These are phyloP conservation scores for Trichopoda pennipes DNA, from an alignment of 2,888 invertebrate genomes.

Conservation along the genomic window DNA sequence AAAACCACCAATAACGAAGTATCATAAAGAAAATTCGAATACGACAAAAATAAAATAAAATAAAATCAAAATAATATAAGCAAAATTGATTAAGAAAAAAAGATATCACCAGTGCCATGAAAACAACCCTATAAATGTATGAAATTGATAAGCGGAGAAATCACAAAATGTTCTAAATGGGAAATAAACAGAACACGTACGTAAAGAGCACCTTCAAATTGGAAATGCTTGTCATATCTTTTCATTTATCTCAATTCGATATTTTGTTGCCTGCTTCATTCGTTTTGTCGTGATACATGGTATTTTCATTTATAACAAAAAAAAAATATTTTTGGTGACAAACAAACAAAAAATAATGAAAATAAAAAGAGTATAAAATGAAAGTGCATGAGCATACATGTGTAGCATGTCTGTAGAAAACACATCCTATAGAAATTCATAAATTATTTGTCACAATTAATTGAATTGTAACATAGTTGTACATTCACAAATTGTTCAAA, in stretches of 20 bases:
- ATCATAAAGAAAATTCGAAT: neutral
- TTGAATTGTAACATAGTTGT: slow-evolving; percentile 76
- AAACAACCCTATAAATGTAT: slow-evolving; percentile 65
- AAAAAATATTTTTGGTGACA: slow-evolving; percentile 28
- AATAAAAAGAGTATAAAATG: slow-evolving; percentile 29
- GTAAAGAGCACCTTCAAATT: slow-evolving; percentile 74
- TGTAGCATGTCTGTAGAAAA: slow-evolving; percentile 8
- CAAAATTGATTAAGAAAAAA: slow-evolving; percentile 40
- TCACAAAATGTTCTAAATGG: slow-evolving; percentile 40
- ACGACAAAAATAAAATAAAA: slow-evolving; percentile 22
- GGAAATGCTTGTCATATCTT: slow-evolving; percentile 81
- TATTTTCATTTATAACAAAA: slow-evolving; percentile 62
- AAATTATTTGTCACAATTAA: slow-evolving; percentile 78
- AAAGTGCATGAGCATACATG: slow-evolving; percentile 29
- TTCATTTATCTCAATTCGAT: slow-evolving; percentile 76
- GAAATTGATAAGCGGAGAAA: slow-evolving; percentile 60
- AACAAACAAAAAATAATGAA: slow-evolving; percentile 47
- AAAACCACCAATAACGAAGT: slow-evolving; percentile 17
- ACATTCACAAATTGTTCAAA: slow-evolving; percentile 52
- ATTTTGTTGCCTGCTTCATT: slow-evolving; percentile 33
- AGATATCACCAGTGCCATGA: slow-evolving; percentile 40
- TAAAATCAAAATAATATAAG: slow-evolving; percentile 12
- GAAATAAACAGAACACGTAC: slow-evolving; percentile 54
- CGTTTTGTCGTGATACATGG: slow-evolving; percentile 61
- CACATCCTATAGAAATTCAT: slow-evolving; percentile 73